phyloP scores from a whole-genome alignment of 2,888 invertebrate genomes.

The Polydesmus complanatus region DNA sequence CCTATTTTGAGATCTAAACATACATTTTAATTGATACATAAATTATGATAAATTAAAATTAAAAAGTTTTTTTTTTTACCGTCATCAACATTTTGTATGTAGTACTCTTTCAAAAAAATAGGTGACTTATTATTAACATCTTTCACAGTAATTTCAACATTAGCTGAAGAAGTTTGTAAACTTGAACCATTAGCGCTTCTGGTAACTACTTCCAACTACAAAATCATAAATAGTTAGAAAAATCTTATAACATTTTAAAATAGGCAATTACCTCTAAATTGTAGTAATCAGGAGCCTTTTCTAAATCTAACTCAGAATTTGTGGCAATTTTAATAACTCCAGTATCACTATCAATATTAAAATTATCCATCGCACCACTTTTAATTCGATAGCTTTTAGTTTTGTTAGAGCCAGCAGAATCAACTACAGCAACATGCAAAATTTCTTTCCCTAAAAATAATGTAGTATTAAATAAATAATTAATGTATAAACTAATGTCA shows the following conservation, averaged over 20 bases:
- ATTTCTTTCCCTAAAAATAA: conserved; percentile 45
- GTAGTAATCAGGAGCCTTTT: conserved; percentile 16
- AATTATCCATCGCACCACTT: conserved; percentile 60
- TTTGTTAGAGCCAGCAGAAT: conserved; percentile 61
- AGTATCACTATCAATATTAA: conserved; percentile 47
- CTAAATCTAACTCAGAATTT: conserved; percentile 54
- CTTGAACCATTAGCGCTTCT: conserved; percentile 57
- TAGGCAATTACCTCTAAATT: conserved; percentile 15
- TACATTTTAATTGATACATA: no score
- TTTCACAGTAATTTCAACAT: conserved; percentile 36
- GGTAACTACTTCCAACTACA: conserved; percentile 45
- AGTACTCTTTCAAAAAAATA: conserved; percentile 26
- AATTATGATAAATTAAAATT: neutral
- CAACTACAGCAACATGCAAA: conserved; percentile 54
- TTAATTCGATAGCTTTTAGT: conserved; percentile 48
- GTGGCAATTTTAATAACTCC: conserved; percentile 29
- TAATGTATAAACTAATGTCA: neutral
- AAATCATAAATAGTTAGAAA: conserved; percentile 21
- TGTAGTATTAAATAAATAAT: neutral
- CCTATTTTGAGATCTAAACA: no score
- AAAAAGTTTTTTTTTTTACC: conserved; percentile 19
- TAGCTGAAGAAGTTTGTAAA: conserved; percentile 62
- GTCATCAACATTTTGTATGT: conserved; percentile 27
- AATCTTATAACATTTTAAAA: neutral
- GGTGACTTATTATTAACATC: conserved; percentile 33